A percentile compares a stretch with the other conserved stretches of the same genome.
phyloP scores from a whole-genome alignment of 30 jellyfish, hydroid and myxozoan species.

The Turritopsis rubra region DNA sequence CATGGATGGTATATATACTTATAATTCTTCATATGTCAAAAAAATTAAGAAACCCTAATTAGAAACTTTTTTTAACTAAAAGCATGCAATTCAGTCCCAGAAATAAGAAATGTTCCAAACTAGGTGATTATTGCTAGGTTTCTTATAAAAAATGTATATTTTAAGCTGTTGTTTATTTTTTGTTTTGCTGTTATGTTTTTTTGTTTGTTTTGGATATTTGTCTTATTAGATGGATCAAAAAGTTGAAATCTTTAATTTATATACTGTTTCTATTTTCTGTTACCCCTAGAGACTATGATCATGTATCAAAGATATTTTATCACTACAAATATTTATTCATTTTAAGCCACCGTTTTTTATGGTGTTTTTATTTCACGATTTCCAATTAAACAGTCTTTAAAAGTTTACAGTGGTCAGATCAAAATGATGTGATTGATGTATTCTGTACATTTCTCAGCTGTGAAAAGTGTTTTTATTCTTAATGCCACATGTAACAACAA shows the following conservation, averaged over 20 bases:
- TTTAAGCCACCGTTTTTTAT: neutral
- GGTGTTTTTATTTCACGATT: neutral
- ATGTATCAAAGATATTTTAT: neutral
- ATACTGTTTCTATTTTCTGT: neutral
- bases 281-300: neutral
- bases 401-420: neutral
- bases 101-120: too few species aligned
- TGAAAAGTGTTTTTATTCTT: neutral
- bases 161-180: neutral
- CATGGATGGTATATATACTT: too few species aligned
- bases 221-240: neutral
- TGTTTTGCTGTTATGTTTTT: neutral
- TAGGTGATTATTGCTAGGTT: neutral
- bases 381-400: neutral
- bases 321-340: neutral
- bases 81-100: too few species aligned
- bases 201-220: neutral
- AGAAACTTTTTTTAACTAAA: too few species aligned
- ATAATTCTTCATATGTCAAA: too few species aligned
- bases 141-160: neutral
- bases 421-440: neutral
- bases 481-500: neutral
- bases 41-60: too few species aligned
- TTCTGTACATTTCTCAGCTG: neutral
- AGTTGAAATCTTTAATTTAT: neutral